phyloP scores from a whole-genome alignment of 1,140 invertebrate species.

The Pseudomyrmex cubaensis region DNA sequence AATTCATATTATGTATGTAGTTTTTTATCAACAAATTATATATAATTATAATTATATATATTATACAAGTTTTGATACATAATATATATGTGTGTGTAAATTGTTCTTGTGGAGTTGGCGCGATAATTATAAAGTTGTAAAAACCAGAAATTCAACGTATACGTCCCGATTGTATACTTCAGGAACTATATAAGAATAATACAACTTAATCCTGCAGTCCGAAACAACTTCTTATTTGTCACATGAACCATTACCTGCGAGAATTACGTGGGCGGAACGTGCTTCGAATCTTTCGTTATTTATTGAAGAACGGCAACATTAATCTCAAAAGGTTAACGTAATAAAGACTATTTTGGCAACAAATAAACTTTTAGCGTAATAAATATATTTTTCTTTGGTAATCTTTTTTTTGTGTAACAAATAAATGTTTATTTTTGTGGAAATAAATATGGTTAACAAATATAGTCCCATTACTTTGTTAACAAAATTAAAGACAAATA shows the following conservation, averaged over 20 bases:
- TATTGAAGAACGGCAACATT: background rate
- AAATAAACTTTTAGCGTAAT: background rate
- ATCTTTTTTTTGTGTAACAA: too few relatives aligned
- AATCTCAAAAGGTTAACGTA: background rate
- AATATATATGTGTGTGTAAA: background rate
- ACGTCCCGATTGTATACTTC: constrained; percentile 1
- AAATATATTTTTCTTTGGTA: too few relatives aligned
- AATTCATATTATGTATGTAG: too few relatives aligned
- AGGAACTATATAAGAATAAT: background rate
- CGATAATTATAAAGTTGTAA: background rate
- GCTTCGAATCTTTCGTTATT: background rate
- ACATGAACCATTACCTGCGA: constrained; percentile 17
- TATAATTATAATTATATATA: too few relatives aligned
- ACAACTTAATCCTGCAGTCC: constrained; percentile 29
- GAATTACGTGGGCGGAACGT: constrained; percentile 8
- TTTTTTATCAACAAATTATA: too few relatives aligned
- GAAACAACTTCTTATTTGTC: constrained; percentile 44
- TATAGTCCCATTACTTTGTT: constrained; percentile 12
- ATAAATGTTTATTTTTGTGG: too few relatives aligned
- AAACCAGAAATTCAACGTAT: background rate
- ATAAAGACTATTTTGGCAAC: background rate
- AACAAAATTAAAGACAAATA: constrained; percentile 49
- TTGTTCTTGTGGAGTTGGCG: background rate
- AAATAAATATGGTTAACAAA: background rate
- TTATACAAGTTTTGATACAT: too few relatives aligned